Evolutionary conservation across 1,140 invertebrate genomes (phyloP).

Genomic region (Hirudo medicinalis): DNA sequence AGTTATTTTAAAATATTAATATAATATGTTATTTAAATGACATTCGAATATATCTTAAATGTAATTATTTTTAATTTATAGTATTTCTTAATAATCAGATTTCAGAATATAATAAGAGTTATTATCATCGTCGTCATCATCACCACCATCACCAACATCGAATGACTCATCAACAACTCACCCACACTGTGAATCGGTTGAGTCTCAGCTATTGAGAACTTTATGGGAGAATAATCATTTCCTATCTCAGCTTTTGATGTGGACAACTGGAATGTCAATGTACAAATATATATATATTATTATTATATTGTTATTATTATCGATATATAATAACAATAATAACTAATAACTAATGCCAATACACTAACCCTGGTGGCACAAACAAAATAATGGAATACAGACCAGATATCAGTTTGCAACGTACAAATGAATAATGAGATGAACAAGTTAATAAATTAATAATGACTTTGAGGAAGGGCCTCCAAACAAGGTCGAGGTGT

Average conservation of each 20-base stretch:
- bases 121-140: neutral
- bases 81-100: too few species aligned
- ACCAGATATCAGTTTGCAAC: too few species aligned
- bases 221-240: neutral
- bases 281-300: neutral
- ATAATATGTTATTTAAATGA: too few species aligned
- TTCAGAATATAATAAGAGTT: neutral
- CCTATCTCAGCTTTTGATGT: constrained; percentile 3
- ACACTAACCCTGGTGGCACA: too few species aligned
- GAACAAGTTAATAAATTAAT: neutral
- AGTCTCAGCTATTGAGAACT: neutral
- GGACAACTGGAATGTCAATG: neutral
- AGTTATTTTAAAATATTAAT: too few species aligned
- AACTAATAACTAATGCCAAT: too few species aligned
- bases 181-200: neutral
- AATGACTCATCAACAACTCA: neutral
- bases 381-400: too few species aligned
- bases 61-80: too few species aligned
- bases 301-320: too few species aligned
- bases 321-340: too few species aligned
- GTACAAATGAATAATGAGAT: too few species aligned
- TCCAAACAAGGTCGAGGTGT: constrained; percentile 39
- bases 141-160: neutral
- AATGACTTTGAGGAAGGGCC: constrained; percentile 37
- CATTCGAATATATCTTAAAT: too few species aligned